Evolutionary conservation across 2,888 invertebrate genomes (phyloP), one percentile per base, ranked within the genome.

Genomic region (Halictus ligatus): DNA sequence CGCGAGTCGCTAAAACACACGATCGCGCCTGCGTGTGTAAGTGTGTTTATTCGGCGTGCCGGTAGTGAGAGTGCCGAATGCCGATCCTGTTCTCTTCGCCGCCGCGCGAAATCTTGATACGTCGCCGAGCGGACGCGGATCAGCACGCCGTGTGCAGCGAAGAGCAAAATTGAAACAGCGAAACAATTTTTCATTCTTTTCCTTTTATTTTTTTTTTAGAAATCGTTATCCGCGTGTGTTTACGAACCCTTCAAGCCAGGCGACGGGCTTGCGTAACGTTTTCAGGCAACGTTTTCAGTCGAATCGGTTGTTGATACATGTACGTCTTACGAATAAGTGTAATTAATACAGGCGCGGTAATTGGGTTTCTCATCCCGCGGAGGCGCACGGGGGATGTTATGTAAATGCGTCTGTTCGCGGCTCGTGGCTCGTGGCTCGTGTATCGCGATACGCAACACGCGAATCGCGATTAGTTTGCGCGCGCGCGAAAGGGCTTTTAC

Each of bases 31-130:
- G 1, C 2, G 35, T 35, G 35, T 35, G 35, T 35, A 2, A 2
- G 35, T 35, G 35, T 75, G 84, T 87, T 50, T 54, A 58, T 83
- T 72, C 75, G 79, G 73, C 50, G 69, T 90, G 80, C 77, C 84
- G 77, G 67, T 85, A 84, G 89, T 78, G 81, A 86, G 86, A 89
- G 84, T 83, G 78, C 78, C 60, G 29, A 80, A 84, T 76, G 79
- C 71, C 89, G 75, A 75, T 75, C 78, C 43, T 35, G 46, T 50
- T 73, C 21, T 40, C 75, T 50, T 78, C 43, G 46, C 43, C 60
- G 25, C 58, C 60, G 25, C 58, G 25, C 72, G 81, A 84, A 88
- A 88, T 89, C 80, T 73, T 58, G 80, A 84, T 50, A 48, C 73
- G 84, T 50, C 69, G 8, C 21, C 21, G 40, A 54, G 7, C 72